phyloP scores from a whole-genome alignment of 2,797 vertebrate genomes.

The Syndactyla subalaris region DNA sequence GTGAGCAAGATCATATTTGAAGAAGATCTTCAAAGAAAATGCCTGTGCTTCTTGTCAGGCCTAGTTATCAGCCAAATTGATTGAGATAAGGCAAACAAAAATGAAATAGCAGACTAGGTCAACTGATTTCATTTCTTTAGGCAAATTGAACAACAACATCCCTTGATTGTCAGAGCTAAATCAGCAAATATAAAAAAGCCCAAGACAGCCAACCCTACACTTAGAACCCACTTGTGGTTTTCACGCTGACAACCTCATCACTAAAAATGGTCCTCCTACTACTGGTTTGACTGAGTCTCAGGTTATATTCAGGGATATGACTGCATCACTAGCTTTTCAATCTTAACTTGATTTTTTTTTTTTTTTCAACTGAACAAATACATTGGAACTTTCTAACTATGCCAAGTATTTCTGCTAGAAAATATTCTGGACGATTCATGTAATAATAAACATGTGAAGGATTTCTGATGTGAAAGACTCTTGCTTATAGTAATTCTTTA shows the following conservation, averaged over 20 bases:
- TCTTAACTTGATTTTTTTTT: background rate
- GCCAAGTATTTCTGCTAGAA: slow-evolving; percentile 51
- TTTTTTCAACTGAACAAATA: slow-evolving; percentile 36
- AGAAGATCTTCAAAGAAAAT: background rate
- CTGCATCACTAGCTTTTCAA: slow-evolving; percentile 44
- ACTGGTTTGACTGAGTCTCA: slow-evolving; percentile 72
- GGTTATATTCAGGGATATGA: slow-evolving; percentile 65
- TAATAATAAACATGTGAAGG: slow-evolving; percentile 51
- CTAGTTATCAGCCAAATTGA: slow-evolving; percentile 9
- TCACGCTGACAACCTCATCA: slow-evolving; percentile 62
- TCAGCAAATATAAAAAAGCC: slow-evolving; percentile 76
- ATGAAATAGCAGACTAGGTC: background rate
- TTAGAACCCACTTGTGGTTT: slow-evolving; percentile 81
- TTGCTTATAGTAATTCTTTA: background rate
- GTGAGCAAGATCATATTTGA: background rate
- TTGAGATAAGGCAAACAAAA: slow-evolving; percentile 65
- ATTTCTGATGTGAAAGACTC: slow-evolving; percentile 25
- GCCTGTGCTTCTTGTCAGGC: background rate
- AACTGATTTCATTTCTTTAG: background rate
- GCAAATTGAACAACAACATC: slow-evolving; percentile 66
- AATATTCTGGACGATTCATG: slow-evolving; percentile 2
- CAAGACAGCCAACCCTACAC: slow-evolving; percentile 72
- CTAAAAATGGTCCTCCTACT: slow-evolving; percentile 77
- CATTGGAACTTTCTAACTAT: slow-evolving; percentile 34
- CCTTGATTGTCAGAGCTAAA: slow-evolving; percentile 74